phyloP scores from a whole-genome alignment of 1,140 invertebrate species.

The Plodia interpunctella region DNA sequence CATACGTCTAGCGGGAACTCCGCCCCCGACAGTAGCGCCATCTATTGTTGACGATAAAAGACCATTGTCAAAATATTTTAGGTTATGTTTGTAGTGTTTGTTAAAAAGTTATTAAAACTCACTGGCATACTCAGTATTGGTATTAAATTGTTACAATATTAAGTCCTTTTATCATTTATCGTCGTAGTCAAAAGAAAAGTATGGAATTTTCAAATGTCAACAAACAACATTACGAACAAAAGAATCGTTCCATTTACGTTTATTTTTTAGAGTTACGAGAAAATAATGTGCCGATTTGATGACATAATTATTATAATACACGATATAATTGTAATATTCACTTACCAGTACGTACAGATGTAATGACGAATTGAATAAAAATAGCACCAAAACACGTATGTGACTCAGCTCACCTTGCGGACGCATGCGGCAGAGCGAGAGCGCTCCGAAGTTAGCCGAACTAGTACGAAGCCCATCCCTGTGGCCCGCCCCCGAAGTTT shows the following conservation, averaged over 20 bases:
- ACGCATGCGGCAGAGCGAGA: slow-evolving; percentile 31
- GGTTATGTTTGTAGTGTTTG: slow-evolving; percentile 37
- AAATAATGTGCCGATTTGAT: neutral
- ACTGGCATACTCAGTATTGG: neutral
- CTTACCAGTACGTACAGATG: slow-evolving; percentile 29
- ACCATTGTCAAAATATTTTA: slow-evolving; percentile 29
- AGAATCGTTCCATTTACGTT: neutral
- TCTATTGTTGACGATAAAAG: slow-evolving; percentile 32
- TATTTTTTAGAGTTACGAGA: neutral
- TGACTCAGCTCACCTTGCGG: slow-evolving; percentile 64
- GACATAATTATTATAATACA: neutral
- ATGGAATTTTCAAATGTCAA: slow-evolving; percentile 11
- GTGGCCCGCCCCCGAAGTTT: slow-evolving; percentile 45
- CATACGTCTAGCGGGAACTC: slow-evolving; percentile 35
- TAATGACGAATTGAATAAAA: slow-evolving; percentile 25
- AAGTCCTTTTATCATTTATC: neutral
- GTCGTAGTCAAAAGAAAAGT: neutral
- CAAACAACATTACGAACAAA: slow-evolving; percentile 12
- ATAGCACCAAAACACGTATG: slow-evolving; percentile 35
- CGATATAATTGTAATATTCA: slow-evolving; percentile 18
- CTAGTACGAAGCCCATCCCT: slow-evolving; percentile 48
- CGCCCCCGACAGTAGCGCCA: slow-evolving; percentile 45
- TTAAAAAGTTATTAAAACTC: slow-evolving; percentile 12
- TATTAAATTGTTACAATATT: neutral
- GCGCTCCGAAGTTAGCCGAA: slow-evolving; percentile 50